Percentiles rank a stretch among this genome's conserved stretches.
phyloP scores from a whole-genome alignment of 2,113 vertebrate species.

The Melanerpes formicivorus region DNA sequence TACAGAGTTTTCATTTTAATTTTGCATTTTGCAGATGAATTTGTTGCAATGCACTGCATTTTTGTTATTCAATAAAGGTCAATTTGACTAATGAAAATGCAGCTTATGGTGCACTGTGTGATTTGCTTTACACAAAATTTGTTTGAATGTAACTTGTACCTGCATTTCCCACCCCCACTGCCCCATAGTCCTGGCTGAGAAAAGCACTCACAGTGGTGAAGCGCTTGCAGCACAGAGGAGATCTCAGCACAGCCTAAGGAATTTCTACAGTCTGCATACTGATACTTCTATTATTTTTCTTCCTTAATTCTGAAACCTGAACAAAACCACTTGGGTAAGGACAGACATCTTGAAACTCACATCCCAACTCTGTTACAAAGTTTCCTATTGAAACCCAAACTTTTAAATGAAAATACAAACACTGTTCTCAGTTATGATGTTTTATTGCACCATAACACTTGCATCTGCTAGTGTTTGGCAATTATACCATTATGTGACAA shows the following conservation, averaged over 20 bases:
- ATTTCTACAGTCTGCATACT: not conserved
- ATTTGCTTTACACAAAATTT: not conserved
- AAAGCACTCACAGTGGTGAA: not conserved
- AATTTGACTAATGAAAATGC: slow-evolving; percentile 9
- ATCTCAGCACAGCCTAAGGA: not conserved
- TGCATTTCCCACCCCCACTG: not conserved
- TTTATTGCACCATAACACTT: slow-evolving; percentile 47
- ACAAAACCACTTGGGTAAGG: not conserved
- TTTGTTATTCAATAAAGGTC: slow-evolving; percentile 46
- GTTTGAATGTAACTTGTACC: not conserved
- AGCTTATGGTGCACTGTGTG: not conserved
- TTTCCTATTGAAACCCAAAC: slow-evolving; percentile 5
- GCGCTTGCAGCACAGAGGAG: not conserved
- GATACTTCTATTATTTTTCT: not conserved
- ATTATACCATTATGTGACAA: slow-evolving; percentile 19
- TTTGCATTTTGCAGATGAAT: not conserved
- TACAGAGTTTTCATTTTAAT: not conserved
- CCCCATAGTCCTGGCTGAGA: not conserved
- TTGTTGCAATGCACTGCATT: not conserved
- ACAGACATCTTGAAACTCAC: not conserved
- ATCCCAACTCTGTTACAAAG: not conserved
- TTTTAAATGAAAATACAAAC: slow-evolving; percentile 25
- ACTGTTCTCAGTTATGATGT: slow-evolving; percentile 8
- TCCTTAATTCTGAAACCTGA: not conserved
- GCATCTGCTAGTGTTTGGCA: slow-evolving; percentile 14